These are phyloP conservation scores for Incurvaria masculella DNA, from an alignment of 2,888 invertebrate species.

Conservation along the genomic window DNA sequence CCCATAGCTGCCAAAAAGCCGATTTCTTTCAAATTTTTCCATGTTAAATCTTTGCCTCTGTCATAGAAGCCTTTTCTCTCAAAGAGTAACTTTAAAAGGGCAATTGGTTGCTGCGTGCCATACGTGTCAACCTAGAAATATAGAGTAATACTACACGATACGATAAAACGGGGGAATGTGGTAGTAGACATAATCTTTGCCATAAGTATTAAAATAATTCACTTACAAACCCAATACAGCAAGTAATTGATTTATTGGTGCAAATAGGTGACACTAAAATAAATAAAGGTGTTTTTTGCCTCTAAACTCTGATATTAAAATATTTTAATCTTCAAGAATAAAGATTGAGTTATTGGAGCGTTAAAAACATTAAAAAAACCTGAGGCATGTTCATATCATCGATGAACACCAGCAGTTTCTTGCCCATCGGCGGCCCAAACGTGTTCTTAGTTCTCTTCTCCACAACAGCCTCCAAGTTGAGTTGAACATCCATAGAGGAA, in stretches of 20 bases:
- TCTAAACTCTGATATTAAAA: too few relatives aligned
- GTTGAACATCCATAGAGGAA: conserved; percentile 86
- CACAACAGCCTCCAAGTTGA: conserved; percentile 80
- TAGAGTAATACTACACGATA: neutral
- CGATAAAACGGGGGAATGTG: too few relatives aligned
- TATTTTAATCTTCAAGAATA: too few relatives aligned
- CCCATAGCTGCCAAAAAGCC: conserved; percentile 84
- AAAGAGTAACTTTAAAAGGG: conserved; percentile 84
- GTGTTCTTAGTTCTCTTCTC: conserved; percentile 89
- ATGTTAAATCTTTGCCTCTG: conserved; percentile 82
- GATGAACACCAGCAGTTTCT: conserved; percentile 84
- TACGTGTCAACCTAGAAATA: conserved; percentile 64
- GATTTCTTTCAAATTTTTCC: conserved; percentile 85
- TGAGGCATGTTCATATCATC: conserved; percentile 96
- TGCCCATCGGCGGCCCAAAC: conserved; percentile 88
- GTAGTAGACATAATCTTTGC: conserved; percentile 2
- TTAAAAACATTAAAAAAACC: too few relatives aligned
- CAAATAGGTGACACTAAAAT: too few relatives aligned
- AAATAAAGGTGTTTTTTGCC: too few relatives aligned
- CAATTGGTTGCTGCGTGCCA: conserved; percentile 93
- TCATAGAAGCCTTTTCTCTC: conserved; percentile 89
- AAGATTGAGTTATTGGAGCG: too few relatives aligned
- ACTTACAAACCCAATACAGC: too few relatives aligned
- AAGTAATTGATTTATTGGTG: too few relatives aligned
- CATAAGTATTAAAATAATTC: too few relatives aligned